These are phyloP conservation scores for Mellilla xanthometata DNA, from an alignment of 2,888 invertebrate genomes.

Conservation along the genomic window DNA sequence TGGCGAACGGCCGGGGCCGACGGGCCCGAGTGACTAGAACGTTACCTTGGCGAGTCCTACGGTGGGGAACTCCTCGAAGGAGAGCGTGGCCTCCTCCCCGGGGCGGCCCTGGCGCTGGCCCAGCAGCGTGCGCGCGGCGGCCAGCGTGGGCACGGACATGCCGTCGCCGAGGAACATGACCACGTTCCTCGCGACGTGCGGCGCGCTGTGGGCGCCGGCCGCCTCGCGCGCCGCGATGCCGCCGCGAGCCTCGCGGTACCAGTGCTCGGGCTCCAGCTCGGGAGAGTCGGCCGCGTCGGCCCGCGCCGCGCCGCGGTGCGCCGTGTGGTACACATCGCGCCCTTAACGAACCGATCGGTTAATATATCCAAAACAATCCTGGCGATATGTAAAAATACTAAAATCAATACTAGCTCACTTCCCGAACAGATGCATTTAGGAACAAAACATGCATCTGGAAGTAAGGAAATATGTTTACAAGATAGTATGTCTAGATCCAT, in stretches of 20 bases:
- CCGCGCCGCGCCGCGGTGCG: not conserved
- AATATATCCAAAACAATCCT: too few relatives aligned
- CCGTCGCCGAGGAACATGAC: constrained; percentile 90
- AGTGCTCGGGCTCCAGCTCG: constrained; percentile 55
- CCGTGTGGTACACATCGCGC: constrained; percentile 18
- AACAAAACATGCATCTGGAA: too few relatives aligned
- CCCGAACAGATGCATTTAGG: too few relatives aligned
- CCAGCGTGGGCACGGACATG: constrained; percentile 87
- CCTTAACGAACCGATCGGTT: too few relatives aligned
- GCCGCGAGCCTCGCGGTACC: constrained; percentile 69
- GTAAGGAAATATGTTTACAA: too few relatives aligned
- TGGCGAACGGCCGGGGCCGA: too few relatives aligned
- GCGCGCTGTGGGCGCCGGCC: constrained; percentile 30
- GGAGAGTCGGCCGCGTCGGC: not conserved
- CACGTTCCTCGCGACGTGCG: constrained; percentile 70
- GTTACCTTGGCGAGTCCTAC: constrained; percentile 85
- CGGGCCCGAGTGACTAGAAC: not conserved
- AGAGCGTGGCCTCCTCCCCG: constrained; percentile 84
- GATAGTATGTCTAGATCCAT: too few relatives aligned
- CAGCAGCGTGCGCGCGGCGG: constrained; percentile 84
- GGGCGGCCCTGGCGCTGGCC: constrained; percentile 79
- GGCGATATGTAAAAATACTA: too few relatives aligned
- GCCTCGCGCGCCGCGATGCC: constrained; percentile 48
- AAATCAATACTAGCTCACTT: too few relatives aligned
- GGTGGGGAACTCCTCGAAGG: constrained; percentile 85